Base-by-base conservation (phyloP, 1,140 invertebrate species). In the Zaprionus nigranus region DNA sequence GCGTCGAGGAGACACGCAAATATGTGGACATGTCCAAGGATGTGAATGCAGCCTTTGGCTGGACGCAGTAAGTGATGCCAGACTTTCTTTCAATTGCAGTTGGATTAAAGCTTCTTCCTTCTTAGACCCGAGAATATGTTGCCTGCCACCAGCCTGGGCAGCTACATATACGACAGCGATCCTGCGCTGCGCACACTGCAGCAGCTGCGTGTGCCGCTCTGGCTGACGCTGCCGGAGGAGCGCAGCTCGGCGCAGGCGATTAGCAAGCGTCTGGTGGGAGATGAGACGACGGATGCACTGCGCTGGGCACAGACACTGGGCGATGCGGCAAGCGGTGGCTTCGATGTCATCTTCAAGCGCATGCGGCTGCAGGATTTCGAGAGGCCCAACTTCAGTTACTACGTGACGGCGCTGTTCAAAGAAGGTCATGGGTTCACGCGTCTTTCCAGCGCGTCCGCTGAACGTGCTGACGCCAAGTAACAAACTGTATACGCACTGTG, bases 291-390 rank as follows among this genome's bases (percentile, higher is more conserved):
- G 7, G 90, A 91, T 22, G 90, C 77, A 2, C 24, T 92, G 24
- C 82, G 83, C 26, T 92, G 92, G 92, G 92, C 92, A 12, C 88
- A 92, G 51, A 92, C 85, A 0, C 17, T 92, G 43, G 92, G 92
- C 13, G 90, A 92, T 75, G 90, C 92, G n/a, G 92, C 92, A 22
- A 79, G 81, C 56, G 60, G 72, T n/a, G 92, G 92, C 43, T 92
- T 92, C 51, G 83, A 92, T 68, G 88, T 82, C 6, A 46, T 92
- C 12, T 92, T 92, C 59, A 91, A 90, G 61, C 84, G 76, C 2
- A 81, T 92, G 58, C 64, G 58, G 2, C 58, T 83, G 1, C 11
- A 72, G 43, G 92, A 92, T 28, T 88, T 91, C 5, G 73, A 90
- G 54, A 49, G 63, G 0, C 88, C 92, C 49, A 90, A 78, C 46